Evolutionary conservation across 2,113 vertebrate genomes (phyloP).

Genomic region (Megaleporinus macrocephalus): DNA sequence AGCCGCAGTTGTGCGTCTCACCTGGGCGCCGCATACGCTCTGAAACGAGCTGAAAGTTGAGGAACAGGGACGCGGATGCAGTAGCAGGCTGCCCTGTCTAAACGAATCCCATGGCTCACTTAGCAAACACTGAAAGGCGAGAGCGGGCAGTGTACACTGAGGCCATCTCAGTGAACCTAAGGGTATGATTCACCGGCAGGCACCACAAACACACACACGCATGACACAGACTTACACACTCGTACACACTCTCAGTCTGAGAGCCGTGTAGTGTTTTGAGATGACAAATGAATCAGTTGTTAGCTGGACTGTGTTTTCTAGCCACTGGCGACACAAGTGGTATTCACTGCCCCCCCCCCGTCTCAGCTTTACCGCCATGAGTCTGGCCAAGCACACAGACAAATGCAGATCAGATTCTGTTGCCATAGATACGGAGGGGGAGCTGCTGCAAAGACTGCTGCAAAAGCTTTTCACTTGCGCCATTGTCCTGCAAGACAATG

Average conservation of each 20-base stretch:
- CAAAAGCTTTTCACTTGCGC: constrained; percentile 72
- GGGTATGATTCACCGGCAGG: constrained; percentile 62
- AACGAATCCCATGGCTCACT: constrained; percentile 38
- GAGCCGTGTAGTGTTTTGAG: constrained; percentile 25
- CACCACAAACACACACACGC: constrained; percentile 35
- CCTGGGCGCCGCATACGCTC: background rate
- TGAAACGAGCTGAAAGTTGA: constrained; percentile 30
- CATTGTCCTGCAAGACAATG: constrained; percentile 84
- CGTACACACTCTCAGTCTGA: constrained; percentile 29
- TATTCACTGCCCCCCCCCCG: constrained; percentile 31
- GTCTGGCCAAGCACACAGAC: constrained; percentile 57
- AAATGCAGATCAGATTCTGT: constrained; percentile 76
- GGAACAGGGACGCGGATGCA: background rate
- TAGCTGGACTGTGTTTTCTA: constrained; percentile 45
- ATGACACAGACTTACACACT: constrained; percentile 32
- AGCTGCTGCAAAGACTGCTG: constrained; percentile 76
- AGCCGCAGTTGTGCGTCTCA: background rate
- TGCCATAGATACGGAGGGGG: constrained; percentile 79
- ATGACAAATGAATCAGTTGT: constrained; percentile 54
- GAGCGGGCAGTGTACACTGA: constrained; percentile 28
- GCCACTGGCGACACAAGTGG: constrained; percentile 60
- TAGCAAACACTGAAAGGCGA: constrained; percentile 36
- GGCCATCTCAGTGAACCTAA: constrained; percentile 40
- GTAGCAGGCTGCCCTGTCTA: constrained; percentile 30
- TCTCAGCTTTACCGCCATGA: constrained; percentile 26